Evolutionary conservation across 2,888 invertebrate genomes (phyloP).

Genomic region (Hoplodrina blanda): DNA sequence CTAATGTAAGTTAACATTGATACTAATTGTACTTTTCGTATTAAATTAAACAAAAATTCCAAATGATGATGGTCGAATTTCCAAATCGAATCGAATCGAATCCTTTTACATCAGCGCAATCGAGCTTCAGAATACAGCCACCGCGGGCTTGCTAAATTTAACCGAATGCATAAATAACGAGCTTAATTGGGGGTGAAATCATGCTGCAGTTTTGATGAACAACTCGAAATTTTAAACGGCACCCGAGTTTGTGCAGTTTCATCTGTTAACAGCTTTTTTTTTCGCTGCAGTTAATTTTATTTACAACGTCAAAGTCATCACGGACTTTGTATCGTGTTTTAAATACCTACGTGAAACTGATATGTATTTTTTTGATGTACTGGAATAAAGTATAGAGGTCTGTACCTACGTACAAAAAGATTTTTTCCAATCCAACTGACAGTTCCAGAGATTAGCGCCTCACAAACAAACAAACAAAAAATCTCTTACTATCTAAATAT

Average conservation of each 20-base stretch:
- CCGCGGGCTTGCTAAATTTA: conserved; percentile 73
- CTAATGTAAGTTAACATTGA: no score
- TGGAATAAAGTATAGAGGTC: neutral
- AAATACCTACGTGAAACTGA: conserved; percentile 1
- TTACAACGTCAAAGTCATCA: conserved; percentile 13
- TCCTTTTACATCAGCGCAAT: neutral
- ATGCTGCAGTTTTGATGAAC: conserved; percentile 85
- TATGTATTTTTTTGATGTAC: neutral
- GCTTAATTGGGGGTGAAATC: conserved; percentile 86
- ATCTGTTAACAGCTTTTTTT: conserved; percentile 36
- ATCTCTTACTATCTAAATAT: no score
- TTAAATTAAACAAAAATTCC: no score
- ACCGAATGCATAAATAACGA: conserved; percentile 86
- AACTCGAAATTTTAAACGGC: conserved; percentile 75
- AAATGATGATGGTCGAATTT: no score
- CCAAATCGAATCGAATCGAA: neutral
- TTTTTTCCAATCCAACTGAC: no score
- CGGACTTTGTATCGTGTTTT: neutral
- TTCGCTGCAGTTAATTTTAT: conserved; percentile 28
- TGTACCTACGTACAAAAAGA: no score
- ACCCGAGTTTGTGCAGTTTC: conserved; percentile 36
- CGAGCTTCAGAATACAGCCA: conserved; percentile 71
- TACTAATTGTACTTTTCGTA: no score
- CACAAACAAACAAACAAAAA: no score
- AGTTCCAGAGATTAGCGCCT: no score